phyloP scores from a whole-genome alignment of 2,888 invertebrate genomes.

The Erebia palarica region DNA sequence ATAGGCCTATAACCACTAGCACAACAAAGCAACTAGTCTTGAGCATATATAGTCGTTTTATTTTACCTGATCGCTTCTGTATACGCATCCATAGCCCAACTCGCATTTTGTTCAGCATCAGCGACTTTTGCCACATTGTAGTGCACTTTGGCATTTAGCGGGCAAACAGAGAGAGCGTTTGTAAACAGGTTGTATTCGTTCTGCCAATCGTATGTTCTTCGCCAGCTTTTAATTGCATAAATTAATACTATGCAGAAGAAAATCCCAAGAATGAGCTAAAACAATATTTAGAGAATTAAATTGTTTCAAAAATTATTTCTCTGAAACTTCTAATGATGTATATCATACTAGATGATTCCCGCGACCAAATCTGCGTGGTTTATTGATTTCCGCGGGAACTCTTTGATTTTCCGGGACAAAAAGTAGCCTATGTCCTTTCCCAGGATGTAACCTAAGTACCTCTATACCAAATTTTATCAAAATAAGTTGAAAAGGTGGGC shows the following conservation, averaged over 20 bases:
- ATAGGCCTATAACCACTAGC: too few species aligned
- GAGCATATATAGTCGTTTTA: background rate
- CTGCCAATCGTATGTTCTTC: constrained; percentile 90
- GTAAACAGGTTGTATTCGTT: constrained; percentile 89
- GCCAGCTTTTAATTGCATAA: constrained; percentile 73
- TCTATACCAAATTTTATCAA: too few species aligned
- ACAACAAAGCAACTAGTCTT: too few species aligned
- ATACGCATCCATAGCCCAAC: constrained; percentile 90
- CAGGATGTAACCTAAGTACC: too few species aligned
- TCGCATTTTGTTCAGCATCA: constrained; percentile 86
- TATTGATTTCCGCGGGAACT: too few species aligned
- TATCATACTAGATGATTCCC: too few species aligned
- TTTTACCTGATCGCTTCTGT: constrained; percentile 86
- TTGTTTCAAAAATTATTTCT: too few species aligned
- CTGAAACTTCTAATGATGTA: too few species aligned
- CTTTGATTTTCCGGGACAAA: too few species aligned
- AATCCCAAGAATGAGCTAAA: constrained; percentile 26
- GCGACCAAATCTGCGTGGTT: too few species aligned
- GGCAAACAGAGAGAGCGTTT: constrained; percentile 93
- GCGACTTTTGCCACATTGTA: constrained; percentile 96
- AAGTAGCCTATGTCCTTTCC: too few species aligned
- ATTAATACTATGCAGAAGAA: constrained; percentile 52
- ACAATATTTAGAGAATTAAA: background rate
- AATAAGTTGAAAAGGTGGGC: too few species aligned
- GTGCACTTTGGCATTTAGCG: constrained; percentile 95